Percentiles rank a stretch among this genome's conserved stretches.
Evolutionary conservation across 2,797 vertebrate genomes (phyloP).

Genomic region (Perodicticus potto): DNA sequence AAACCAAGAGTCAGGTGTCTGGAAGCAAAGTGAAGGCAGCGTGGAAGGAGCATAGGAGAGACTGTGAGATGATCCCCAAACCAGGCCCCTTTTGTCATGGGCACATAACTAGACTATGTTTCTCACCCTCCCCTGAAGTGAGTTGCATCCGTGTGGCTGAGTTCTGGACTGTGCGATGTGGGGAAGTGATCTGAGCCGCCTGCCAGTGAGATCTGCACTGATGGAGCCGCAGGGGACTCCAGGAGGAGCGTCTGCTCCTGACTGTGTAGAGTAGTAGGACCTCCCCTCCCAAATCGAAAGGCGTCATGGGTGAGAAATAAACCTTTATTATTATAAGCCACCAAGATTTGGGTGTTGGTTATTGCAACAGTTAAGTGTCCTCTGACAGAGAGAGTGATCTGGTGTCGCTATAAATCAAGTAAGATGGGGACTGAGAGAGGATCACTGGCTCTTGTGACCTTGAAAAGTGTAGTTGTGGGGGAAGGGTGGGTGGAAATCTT

Average conservation of each 20-base stretch:
- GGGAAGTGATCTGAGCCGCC: neutral
- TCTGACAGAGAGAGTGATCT: neutral
- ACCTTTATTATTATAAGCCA: neutral
- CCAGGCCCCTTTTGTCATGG: neutral
- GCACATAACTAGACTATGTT: no score
- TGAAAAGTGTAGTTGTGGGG: neutral
- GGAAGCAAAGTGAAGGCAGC: neutral
- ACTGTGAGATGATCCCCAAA: neutral
- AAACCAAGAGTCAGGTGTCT: neutral
- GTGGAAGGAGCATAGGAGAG: neutral
- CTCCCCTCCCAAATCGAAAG: neutral
- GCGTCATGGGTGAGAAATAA: neutral
- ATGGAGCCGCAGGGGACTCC: neutral
- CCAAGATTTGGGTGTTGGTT: neutral
- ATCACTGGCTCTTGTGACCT: neutral
- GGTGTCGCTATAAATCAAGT: neutral
- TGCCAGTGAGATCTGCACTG: neutral
- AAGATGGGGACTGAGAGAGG: neutral
- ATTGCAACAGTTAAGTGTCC: neutral
- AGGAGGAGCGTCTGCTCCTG: neutral
- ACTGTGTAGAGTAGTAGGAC: neutral
- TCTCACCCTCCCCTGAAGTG: neutral
- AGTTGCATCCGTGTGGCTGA: neutral
- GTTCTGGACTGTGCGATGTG: neutral
- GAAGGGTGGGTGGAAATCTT: neutral